Conservation (phyloP, 2,888 invertebrate genomes). For the Cheilosia grossa region DNA sequence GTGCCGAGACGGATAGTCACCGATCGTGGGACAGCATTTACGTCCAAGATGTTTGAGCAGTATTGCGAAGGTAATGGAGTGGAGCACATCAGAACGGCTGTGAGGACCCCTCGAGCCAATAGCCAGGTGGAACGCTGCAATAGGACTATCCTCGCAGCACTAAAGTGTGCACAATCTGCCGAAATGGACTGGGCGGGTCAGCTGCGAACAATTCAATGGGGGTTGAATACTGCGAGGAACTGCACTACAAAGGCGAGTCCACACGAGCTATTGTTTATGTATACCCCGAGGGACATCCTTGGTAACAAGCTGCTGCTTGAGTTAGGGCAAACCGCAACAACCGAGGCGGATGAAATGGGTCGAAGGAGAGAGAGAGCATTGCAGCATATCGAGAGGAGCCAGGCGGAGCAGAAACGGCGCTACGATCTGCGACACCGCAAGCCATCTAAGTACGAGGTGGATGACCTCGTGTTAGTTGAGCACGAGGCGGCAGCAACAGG, state of each 20-base stretch:
- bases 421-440: neutral
- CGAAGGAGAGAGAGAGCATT: neutral
- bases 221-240: constrained; percentile 17
- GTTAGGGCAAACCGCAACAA: neutral
- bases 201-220: constrained; percentile 30
- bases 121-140: constrained; percentile 52
- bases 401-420: neutral
- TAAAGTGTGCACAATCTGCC: constrained; percentile 7
- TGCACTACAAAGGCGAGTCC: constrained; percentile 1
- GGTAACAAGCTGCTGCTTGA: neutral
- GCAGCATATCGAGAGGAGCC: neutral
- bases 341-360: neutral
- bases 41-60: constrained; percentile 67
- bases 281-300: neutral
- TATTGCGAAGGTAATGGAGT: constrained; percentile 73
- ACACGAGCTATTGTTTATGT: neutral
- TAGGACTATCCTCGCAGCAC: constrained; percentile 22
- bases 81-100: constrained; percentile 69
- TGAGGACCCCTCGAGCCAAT: neutral
- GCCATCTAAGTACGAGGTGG: neutral
- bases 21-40: constrained; percentile 74
- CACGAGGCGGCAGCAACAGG: constrained; percentile 32
- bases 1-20: constrained; percentile 75
- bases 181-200: constrained; percentile 29
- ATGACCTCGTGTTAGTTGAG: constrained; percentile 2